These are phyloP conservation scores for Orientallactaga sibirica DNA, from an alignment of 2,797 vertebrate genomes.

Conservation along the genomic window DNA sequence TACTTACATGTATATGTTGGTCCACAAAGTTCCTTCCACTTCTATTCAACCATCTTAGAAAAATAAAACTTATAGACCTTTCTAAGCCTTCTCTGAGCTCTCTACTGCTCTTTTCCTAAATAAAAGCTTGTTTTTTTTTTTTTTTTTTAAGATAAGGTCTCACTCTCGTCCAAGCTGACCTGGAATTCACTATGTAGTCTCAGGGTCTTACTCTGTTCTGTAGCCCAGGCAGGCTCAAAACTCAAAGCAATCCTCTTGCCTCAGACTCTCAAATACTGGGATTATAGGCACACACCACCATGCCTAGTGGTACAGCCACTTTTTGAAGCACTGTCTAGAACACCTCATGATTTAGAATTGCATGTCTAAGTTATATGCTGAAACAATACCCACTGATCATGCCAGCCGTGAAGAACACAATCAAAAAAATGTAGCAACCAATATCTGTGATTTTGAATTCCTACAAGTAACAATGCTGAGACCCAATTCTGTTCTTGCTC, in stretches of 20 bases:
- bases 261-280: not conserved
- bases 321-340: not conserved
- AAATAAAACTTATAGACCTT: constrained; percentile 45
- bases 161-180: too few species aligned
- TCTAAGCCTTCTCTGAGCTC: constrained; percentile 49
- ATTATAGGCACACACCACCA: too few species aligned
- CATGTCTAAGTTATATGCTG: not conserved
- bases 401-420: not conserved
- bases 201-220: not conserved
- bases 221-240: not conserved
- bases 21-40: constrained; percentile 35
- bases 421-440: not conserved
- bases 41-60: not conserved
- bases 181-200: not conserved
- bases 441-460: constrained; percentile 2
- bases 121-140: constrained; percentile 14
- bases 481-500: not conserved
- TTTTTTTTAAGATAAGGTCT: too few species aligned
- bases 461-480: not conserved
- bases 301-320: too few species aligned
- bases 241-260: not conserved
- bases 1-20: constrained; percentile 8
- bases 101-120: constrained; percentile 54
- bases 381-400: not conserved
- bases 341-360: not conserved